Evolutionary conservation across 2,888 invertebrate genomes (phyloP).

Genomic region (Lasius platythorax): DNA sequence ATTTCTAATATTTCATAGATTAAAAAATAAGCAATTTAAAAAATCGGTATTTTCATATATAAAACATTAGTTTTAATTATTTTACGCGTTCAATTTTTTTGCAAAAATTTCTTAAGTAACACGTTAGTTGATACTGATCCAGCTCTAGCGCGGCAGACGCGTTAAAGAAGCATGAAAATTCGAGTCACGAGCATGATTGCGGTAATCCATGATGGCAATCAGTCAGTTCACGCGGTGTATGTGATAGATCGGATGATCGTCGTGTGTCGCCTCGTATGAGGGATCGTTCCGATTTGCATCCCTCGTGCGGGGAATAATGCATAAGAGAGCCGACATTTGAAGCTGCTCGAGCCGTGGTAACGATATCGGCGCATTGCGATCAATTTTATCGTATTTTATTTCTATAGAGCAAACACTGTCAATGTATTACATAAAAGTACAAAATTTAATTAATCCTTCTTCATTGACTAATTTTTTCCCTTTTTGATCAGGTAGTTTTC

Average conservation of each 20-base stretch:
- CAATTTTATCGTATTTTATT: background rate
- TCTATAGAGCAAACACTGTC: background rate
- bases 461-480: background rate
- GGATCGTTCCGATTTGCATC: slow-evolving; percentile 82
- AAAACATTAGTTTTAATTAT: background rate
- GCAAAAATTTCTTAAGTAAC: background rate
- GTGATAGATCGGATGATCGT: slow-evolving; percentile 75
- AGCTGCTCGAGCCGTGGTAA: slow-evolving; percentile 59
- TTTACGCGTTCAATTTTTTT: background rate
- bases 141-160: background rate
- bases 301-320: slow-evolving; percentile 82
- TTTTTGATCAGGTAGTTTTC: background rate
- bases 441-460: background rate
- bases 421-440: background rate
- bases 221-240: slow-evolving; percentile 76
- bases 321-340: slow-evolving; percentile 58
- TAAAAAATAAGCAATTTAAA: background rate
- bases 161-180: slow-evolving; percentile 67
- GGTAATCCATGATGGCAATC: slow-evolving; percentile 81
- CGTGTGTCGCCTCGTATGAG: slow-evolving; percentile 71
- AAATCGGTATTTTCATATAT: background rate
- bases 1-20: background rate
- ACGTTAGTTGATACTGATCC: background rate
- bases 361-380: slow-evolving; percentile 53
- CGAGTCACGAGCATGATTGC: slow-evolving; percentile 80